A percentile compares a stretch with the other conserved stretches of the same genome.
Conservation (phyloP, 1,140 invertebrate genomes). For the Ostrea edulis region DNA sequence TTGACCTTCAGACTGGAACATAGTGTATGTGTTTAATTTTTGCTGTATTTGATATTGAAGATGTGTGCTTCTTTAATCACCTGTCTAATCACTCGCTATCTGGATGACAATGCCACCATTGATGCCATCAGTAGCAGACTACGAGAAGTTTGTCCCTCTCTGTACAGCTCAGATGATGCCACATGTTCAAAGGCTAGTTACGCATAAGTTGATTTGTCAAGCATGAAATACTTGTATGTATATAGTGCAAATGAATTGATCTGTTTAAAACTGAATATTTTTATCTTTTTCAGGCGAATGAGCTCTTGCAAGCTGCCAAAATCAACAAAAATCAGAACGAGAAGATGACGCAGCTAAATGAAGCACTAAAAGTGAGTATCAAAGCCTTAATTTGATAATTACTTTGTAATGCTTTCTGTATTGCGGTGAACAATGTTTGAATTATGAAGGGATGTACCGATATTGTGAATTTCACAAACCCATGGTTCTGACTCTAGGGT, state of each 20-base stretch:
- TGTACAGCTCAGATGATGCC: slow-evolving; percentile 97
- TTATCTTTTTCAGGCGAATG: slow-evolving; percentile 86
- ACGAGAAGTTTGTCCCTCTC: slow-evolving; percentile 94
- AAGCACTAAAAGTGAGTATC: slow-evolving; percentile 83
- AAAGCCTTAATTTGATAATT: not conserved
- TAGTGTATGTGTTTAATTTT: too few species aligned
- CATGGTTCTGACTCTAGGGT: too few species aligned
- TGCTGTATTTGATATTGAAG: slow-evolving; percentile 60
- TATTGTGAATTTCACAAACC: too few species aligned
- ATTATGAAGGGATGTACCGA: too few species aligned
- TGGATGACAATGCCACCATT: slow-evolving; percentile 96
- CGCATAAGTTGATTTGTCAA: not conserved
- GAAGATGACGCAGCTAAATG: slow-evolving; percentile 86
- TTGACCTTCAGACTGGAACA: too few species aligned
- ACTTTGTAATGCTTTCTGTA: not conserved
- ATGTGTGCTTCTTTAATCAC: slow-evolving; percentile 78
- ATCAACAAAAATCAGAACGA: slow-evolving; percentile 83
- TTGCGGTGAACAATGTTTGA: not conserved
- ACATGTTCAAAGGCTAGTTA: slow-evolving; percentile 91
- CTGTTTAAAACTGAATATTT: not conserved
- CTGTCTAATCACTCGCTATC: slow-evolving; percentile 85
- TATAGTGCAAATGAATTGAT: not conserved
- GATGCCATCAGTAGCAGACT: slow-evolving; percentile 93
- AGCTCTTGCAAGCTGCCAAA: slow-evolving; percentile 91
- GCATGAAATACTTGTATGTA: not conserved